Evolutionary conservation across 2,797 vertebrate genomes (phyloP).

Genomic region (Ambastaia sidthimunki): DNA sequence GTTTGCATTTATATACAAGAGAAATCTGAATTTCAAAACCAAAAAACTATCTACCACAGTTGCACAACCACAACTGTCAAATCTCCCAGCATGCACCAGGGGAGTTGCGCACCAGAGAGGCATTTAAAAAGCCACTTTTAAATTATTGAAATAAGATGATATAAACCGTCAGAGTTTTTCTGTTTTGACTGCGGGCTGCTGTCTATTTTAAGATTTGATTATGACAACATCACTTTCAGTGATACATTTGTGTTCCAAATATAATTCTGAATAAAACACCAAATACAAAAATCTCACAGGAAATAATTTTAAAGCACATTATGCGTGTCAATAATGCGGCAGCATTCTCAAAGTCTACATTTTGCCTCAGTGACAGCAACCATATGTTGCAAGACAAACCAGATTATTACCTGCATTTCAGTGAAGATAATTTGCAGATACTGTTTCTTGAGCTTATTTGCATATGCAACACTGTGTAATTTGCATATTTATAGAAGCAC

Average conservation of each 20-base stretch:
- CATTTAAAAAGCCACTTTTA: background rate
- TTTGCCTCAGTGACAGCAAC: background rate
- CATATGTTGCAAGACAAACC: background rate
- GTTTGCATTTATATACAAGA: background rate
- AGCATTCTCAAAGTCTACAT: background rate
- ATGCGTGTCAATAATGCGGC: background rate
- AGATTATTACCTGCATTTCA: background rate
- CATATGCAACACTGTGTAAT: background rate
- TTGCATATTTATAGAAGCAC: background rate
- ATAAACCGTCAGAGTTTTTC: background rate
- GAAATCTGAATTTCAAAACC: background rate
- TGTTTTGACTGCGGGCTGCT: background rate
- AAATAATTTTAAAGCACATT: background rate
- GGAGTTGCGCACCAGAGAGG: background rate
- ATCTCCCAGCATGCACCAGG: background rate
- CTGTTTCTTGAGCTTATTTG: background rate
- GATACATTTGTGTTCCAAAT: background rate
- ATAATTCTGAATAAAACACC: background rate
- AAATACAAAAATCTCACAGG: background rate
- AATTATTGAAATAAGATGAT: background rate
- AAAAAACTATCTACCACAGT: background rate
- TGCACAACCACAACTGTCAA: background rate
- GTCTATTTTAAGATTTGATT: background rate
- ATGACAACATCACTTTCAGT: background rate
- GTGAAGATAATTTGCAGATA: background rate